These are phyloP conservation scores for Channa argus DNA, from an alignment of 2,113 vertebrate species.

Conservation along the genomic window DNA sequence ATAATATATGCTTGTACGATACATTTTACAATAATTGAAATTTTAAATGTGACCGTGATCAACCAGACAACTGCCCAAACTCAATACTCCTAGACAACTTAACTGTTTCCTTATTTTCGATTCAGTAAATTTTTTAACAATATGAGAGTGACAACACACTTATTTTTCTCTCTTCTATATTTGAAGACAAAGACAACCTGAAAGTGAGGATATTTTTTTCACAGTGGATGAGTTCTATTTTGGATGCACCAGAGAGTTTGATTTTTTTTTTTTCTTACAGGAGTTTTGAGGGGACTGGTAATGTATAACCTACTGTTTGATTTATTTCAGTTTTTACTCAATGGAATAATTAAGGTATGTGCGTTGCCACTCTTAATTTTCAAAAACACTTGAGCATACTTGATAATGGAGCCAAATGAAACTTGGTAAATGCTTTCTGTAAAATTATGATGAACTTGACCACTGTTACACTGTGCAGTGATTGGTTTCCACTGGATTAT, in stretches of 20 bases:
- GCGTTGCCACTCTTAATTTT: slow-evolving; percentile 37
- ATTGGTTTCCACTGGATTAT: slow-evolving; percentile 34
- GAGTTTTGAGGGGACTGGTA: background rate
- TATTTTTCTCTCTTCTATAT: background rate
- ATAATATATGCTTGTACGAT: background rate
- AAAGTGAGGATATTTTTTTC: slow-evolving; percentile 28
- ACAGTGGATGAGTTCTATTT: slow-evolving; percentile 8
- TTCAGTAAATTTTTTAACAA: slow-evolving; percentile 12
- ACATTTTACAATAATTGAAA: slow-evolving; percentile 1
- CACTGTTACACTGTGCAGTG: slow-evolving; percentile 20
- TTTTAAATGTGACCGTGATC: background rate
- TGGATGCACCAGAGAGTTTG: background rate
- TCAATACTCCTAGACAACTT: background rate
- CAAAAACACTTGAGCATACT: slow-evolving; percentile 44
- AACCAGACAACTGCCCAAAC: slow-evolving; percentile 42
- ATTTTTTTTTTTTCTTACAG: background rate
- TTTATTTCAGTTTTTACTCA: slow-evolving; percentile 10
- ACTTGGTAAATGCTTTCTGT: slow-evolving; percentile 11
- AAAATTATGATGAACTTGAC: slow-evolving; percentile 20
- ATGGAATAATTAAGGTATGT: slow-evolving; percentile 21
- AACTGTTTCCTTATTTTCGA: background rate
- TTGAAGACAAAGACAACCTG: slow-evolving; percentile 9
- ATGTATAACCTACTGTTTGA: background rate
- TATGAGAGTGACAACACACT: background rate
- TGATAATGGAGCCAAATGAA: slow-evolving; percentile 27